Base-by-base conservation (phyloP, 2,113 vertebrate genomes). In the Vimba vimba region DNA sequence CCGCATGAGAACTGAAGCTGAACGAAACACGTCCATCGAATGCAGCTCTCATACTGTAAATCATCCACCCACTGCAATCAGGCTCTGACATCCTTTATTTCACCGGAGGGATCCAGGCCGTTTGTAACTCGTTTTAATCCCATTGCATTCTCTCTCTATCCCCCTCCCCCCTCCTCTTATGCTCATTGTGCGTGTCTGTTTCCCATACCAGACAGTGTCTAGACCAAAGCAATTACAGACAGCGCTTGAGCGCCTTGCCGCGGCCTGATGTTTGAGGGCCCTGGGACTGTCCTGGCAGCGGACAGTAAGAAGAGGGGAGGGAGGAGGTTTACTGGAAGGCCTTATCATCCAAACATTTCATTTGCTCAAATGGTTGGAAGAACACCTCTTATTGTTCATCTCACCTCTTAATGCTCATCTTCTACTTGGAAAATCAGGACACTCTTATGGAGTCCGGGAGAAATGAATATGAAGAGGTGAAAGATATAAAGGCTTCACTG, bases 121-220 rank as follows among this genome's bases (percentile, higher is more conserved):
- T 89, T 83, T 85, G 82, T 71, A 89, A 87, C 83, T 82, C 85
- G 60, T 89, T 89, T 89, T 88, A 89, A 88, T 84, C 89, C 59
- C 64, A 82, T 87, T 87, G 84, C 86, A 62, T 81, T 83, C 81
- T 85, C 75, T 84, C 68, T 50, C 39, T 52, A 25, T 25, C 68
- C 78, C 59, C 60, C 71, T 43, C 79, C 69, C 89, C 83, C 47
- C 33, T 86, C 86, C 91, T 71, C 73, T 78, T 69, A 59, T 74
- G 64, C 71, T 78, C 87, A 82, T 73, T 86, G 83, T 88, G 79
- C 60, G 68, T 86, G 89, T 87, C 87, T 90, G 87, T 90, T 89
- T 94, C 94, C 94, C 95, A 93, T 93, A 94, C 96, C 96, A 97
- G 96, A 97, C 96, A 96, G 92, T 95, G 96, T 97, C 96, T 97